Evolutionary conservation across 2,113 vertebrate species (phyloP).

Genomic region (Fregetta grallaria): DNA sequence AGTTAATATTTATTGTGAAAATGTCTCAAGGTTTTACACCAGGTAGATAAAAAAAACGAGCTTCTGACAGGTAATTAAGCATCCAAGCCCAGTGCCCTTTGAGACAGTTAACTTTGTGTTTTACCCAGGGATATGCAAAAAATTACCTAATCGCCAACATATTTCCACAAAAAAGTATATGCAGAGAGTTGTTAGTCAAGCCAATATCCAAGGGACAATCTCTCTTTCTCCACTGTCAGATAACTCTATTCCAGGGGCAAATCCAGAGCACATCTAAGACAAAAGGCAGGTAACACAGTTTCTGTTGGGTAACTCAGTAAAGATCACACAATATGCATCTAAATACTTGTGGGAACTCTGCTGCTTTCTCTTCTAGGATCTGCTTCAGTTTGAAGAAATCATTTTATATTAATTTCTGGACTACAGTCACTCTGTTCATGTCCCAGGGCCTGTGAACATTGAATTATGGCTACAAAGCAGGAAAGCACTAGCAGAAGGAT

Average conservation of each 20-base stretch:
- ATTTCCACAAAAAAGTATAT: not conserved
- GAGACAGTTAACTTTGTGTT: not conserved
- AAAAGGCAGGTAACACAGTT: not conserved
- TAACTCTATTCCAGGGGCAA: not conserved
- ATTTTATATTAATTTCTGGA: not conserved
- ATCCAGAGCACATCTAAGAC: not conserved
- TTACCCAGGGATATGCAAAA: not conserved
- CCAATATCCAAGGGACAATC: not conserved
- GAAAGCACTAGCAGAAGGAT: not conserved
- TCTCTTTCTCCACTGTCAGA: not conserved
- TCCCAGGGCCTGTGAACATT: accelerated
- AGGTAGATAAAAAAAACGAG: not conserved
- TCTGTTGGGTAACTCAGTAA: not conserved
- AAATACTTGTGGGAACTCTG: not conserved
- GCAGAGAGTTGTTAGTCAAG: not conserved
- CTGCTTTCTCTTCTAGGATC: not conserved
- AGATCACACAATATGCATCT: not conserved
- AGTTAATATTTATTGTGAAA: not conserved
- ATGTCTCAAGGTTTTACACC: not conserved
- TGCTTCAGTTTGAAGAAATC: not conserved
- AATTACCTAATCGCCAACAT: not conserved
- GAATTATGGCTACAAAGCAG: not conserved
- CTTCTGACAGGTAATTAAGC: not conserved
- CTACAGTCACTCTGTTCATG: not conserved
- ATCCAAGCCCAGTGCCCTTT: not conserved